Conservation (phyloP, 2,888 invertebrate species). For the Platycheirus rosarum region DNA sequence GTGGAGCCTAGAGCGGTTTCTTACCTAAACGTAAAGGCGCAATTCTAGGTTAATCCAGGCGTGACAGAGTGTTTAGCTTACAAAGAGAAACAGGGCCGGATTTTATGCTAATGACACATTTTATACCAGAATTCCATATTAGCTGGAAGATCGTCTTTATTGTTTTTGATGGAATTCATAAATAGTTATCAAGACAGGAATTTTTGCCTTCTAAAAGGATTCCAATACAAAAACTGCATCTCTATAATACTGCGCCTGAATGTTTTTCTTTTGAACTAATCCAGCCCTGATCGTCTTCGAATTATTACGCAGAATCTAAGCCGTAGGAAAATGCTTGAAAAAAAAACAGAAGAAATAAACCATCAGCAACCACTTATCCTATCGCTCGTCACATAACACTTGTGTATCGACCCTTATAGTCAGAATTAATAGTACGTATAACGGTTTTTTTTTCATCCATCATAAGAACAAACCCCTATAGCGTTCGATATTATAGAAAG, state of each 20-base stretch:
- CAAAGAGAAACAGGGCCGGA: background rate
- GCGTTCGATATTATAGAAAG: slow-evolving; percentile 22
- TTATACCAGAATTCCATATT: too few relatives aligned
- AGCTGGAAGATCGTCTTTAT: too few relatives aligned
- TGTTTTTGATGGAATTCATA: too few relatives aligned
- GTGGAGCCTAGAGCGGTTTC: background rate
- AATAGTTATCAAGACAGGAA: too few relatives aligned
- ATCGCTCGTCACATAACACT: slow-evolving; percentile 38
- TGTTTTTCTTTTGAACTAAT: background rate
- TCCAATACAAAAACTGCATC: background rate
- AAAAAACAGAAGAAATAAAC: slow-evolving; percentile 4
- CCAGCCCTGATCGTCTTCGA: background rate
- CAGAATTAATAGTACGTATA: slow-evolving; percentile 38
- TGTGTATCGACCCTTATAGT: slow-evolving; percentile 52
- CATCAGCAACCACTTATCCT: slow-evolving; percentile 65
- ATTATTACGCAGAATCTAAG: slow-evolving; percentile 36
- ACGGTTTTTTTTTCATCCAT: background rate
- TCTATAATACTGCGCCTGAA: background rate
- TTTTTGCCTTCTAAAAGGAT: too few relatives aligned
- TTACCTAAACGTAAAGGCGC: slow-evolving; percentile 11
- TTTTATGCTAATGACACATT: too few relatives aligned
- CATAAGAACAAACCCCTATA: slow-evolving; percentile 1
- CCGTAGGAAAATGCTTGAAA: slow-evolving; percentile 28
- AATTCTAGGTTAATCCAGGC: slow-evolving; percentile 52
- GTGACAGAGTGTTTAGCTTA: background rate